A percentile compares a stretch with the other conserved stretches of the same genome.
Evolutionary conservation across 2,113 vertebrate species (phyloP).

Genomic region (Raja brachyura): DNA sequence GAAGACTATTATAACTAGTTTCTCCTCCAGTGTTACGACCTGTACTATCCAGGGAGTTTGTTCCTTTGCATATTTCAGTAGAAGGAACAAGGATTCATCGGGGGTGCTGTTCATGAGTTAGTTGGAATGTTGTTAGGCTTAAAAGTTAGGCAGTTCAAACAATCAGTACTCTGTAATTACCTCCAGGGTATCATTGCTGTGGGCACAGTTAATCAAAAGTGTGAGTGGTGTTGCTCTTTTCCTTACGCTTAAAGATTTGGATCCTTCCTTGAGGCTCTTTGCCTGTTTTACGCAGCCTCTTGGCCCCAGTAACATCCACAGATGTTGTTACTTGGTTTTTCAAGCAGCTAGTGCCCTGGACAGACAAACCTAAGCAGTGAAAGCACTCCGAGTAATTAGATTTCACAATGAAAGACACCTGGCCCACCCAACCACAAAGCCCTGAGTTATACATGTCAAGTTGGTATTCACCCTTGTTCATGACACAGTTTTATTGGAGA

Average conservation of each 20-base stretch:
- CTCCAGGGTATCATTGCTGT: background rate
- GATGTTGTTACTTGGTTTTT: slow-evolving; percentile 36
- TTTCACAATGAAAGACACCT: slow-evolving; percentile 38
- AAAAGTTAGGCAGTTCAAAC: background rate
- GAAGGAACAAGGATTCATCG: slow-evolving; percentile 13
- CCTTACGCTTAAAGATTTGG: background rate
- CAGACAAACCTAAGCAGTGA: slow-evolving; percentile 23
- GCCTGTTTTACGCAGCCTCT: background rate
- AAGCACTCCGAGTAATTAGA: slow-evolving; percentile 33
- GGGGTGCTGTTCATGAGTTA: background rate
- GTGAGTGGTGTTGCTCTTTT: background rate
- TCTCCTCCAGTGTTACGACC: background rate
- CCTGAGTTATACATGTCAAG: background rate
- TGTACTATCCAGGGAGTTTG: slow-evolving; percentile 7
- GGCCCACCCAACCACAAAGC: slow-evolving; percentile 32
- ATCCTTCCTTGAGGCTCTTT: background rate
- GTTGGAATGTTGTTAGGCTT: background rate
- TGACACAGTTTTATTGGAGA: background rate
- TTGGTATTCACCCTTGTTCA: slow-evolving; percentile 7
- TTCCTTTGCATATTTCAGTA: slow-evolving; percentile 17
- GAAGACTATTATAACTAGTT: background rate
- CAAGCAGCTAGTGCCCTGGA: slow-evolving; percentile 28
- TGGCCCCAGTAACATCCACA: slow-evolving; percentile 29
- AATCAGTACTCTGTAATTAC: background rate
- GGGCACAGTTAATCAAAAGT: background rate